phyloP scores from a whole-genome alignment of 2,113 vertebrate genomes.

The Euleptes europaea region DNA sequence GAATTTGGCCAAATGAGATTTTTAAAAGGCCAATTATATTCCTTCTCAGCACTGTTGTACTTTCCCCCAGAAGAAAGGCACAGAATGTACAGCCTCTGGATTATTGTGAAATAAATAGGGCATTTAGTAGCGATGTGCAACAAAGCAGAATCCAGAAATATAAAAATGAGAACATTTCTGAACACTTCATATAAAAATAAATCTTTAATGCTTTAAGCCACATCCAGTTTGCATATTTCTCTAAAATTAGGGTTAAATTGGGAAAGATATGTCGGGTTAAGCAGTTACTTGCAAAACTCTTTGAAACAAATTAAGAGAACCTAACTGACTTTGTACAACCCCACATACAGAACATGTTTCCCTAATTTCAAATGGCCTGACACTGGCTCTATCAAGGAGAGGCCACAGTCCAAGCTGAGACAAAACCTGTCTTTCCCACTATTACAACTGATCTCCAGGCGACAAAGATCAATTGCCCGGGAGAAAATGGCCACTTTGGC shows the following conservation, averaged over 20 bases:
- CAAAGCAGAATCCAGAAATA: not conserved
- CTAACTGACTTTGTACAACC: not conserved
- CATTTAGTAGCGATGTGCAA: rapidly evolving
- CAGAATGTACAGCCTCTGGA: not conserved
- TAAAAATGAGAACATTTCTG: rapidly evolving
- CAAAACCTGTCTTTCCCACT: not conserved
- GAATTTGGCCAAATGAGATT: slow-evolving; percentile 8
- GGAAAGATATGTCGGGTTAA: not conserved
- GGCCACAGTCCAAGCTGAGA: not conserved
- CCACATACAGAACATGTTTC: not conserved
- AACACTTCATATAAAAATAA: not conserved
- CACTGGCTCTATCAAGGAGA: not conserved
- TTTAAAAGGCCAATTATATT: slow-evolving; percentile 15
- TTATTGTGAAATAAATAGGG: not conserved
- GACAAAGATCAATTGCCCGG: no score
- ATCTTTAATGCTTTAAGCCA: not conserved
- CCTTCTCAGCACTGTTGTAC: not conserved
- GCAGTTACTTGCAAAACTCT: not conserved
- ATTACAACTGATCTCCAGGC: no score
- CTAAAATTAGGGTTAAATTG: not conserved
- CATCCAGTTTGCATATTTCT: not conserved
- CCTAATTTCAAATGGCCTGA: not conserved
- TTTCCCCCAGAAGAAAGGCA: not conserved
- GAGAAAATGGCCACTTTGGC: no score
- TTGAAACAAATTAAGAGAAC: not conserved